Evolutionary conservation across 2,113 vertebrate species (phyloP).

Genomic region (Lamprotornis superbus): DNA sequence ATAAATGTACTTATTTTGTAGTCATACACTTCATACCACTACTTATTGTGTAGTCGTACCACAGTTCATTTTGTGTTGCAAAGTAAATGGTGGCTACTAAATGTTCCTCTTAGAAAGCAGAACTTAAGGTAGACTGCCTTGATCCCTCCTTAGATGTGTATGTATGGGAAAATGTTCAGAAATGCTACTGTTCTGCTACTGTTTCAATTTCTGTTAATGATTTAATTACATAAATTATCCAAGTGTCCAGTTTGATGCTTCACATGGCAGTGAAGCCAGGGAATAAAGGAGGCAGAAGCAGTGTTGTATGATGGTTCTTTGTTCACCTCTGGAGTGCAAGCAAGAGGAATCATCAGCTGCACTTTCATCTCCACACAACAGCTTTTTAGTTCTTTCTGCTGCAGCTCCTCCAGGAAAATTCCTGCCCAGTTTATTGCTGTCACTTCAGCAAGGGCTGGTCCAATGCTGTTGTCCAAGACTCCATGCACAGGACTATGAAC

Average conservation of each 20-base stretch:
- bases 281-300: background rate
- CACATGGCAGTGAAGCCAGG: background rate
- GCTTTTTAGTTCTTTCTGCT: background rate
- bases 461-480: background rate
- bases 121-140: background rate
- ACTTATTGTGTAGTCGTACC: background rate
- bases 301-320: background rate
- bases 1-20: background rate
- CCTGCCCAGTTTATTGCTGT: background rate
- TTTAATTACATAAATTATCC: background rate
- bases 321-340: background rate
- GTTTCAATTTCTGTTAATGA: background rate
- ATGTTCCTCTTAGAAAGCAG: background rate
- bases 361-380: background rate
- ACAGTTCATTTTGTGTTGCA: background rate
- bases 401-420: background rate
- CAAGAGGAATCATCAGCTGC: background rate
- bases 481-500: background rate
- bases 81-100: background rate
- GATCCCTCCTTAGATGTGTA: background rate
- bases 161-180: background rate
- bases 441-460: background rate
- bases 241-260: background rate
- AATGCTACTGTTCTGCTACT: background rate
- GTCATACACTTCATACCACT: background rate